Percentiles rank a stretch among this genome's conserved stretches.
Conservation (phyloP, 2,113 vertebrate genomes). For the Aegithalos caudatus region DNA sequence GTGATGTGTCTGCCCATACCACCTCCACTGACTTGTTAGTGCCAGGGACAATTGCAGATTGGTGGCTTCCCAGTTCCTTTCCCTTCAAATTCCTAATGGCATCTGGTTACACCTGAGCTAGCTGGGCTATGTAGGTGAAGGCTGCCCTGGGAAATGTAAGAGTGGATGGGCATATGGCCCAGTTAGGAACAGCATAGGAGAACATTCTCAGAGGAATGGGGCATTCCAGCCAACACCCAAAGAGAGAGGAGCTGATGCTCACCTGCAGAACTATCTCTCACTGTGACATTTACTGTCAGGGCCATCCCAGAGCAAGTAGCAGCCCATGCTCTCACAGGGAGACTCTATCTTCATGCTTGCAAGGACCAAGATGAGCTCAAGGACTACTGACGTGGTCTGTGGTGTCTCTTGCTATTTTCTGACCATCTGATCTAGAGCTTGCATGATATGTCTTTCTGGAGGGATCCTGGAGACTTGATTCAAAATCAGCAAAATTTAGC, state of each 20-base stretch:
- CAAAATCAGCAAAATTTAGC: background rate
- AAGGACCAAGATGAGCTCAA: background rate
- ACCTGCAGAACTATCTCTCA: background rate
- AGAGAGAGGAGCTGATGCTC: background rate
- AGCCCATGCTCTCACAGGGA: background rate
- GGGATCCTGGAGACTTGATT: background rate
- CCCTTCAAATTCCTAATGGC: background rate
- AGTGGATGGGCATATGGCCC: background rate
- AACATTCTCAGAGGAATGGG: background rate
- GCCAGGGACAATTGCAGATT: background rate
- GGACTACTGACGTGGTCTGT: background rate
- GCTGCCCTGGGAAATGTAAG: background rate
- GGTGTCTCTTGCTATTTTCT: background rate
- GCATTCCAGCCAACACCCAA: background rate
- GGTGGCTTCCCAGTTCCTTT: background rate
- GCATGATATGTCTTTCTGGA: background rate
- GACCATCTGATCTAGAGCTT: background rate
- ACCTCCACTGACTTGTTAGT: background rate
- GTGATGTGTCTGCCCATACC: background rate
- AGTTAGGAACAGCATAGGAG: background rate
- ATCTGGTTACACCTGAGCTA: background rate
- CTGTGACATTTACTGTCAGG: background rate
- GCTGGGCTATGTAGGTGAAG: background rate
- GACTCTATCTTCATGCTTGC: background rate
- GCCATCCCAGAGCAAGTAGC: background rate